A percentile compares a stretch with the other conserved stretches of the same genome.
phyloP scores from a whole-genome alignment of 1,140 invertebrate genomes.

The Pogonomyrmex barbatus region DNA sequence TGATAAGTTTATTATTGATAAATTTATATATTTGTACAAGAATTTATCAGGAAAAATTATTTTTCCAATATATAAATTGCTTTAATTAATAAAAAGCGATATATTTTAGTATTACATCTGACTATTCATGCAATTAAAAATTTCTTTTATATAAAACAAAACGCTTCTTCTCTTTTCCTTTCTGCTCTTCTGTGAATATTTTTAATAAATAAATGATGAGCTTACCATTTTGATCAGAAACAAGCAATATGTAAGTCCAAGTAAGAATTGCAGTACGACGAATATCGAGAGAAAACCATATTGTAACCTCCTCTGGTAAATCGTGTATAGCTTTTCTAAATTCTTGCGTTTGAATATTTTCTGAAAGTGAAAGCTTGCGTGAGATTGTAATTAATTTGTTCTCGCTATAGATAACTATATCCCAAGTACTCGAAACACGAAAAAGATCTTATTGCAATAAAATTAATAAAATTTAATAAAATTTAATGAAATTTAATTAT shows the following conservation, averaged over 20 bases:
- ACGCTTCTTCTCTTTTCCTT: not conserved
- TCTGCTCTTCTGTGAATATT: not conserved
- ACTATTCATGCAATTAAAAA: not conserved
- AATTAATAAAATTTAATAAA: no score
- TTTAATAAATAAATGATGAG: constrained; percentile 29
- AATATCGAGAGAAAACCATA: constrained; percentile 92
- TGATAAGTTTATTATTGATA: not conserved
- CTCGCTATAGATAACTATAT: not conserved
- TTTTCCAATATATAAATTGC: not conserved
- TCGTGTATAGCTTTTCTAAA: constrained; percentile 90
- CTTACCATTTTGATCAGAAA: constrained; percentile 87
- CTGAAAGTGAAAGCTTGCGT: constrained; percentile 85
- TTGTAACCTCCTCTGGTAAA: constrained; percentile 91
- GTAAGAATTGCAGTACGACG: constrained; percentile 89
- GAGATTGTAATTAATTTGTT: constrained; percentile 58
- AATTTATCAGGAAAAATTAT: not conserved
- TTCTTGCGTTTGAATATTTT: constrained; percentile 91
- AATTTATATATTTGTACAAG: not conserved
- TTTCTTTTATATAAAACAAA: not conserved
- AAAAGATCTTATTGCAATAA: not conserved
- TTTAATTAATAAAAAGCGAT: not conserved
- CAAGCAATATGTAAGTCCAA: constrained; percentile 88
- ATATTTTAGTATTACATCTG: no score
- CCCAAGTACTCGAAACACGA: not conserved
- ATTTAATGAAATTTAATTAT: no score